phyloP scores from a whole-genome alignment of 2,888 invertebrate genomes.

The Drosophila melanosoma region DNA sequence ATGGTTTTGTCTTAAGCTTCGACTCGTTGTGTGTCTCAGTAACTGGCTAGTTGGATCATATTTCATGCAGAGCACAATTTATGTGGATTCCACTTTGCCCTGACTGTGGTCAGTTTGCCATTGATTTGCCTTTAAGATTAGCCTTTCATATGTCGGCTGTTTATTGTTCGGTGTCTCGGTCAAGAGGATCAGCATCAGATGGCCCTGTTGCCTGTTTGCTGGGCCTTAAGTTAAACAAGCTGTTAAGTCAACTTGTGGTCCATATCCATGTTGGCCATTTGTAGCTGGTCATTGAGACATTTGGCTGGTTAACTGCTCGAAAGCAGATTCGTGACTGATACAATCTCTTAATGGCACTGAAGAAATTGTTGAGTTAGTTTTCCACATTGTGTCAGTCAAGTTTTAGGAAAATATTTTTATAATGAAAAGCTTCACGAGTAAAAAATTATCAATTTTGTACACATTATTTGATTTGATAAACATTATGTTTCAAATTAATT shows the following conservation, averaged over 20 bases:
- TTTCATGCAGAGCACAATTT: slow-evolving; percentile 71
- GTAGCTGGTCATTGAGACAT: slow-evolving; percentile 16
- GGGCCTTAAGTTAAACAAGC: slow-evolving; percentile 41
- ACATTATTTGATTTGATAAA: neutral
- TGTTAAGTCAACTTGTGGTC: slow-evolving; percentile 57
- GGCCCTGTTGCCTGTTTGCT: slow-evolving; percentile 7
- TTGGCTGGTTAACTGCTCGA: slow-evolving; percentile 46
- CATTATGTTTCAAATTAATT: neutral
- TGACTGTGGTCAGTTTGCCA: slow-evolving; percentile 66
- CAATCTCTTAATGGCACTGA: neutral
- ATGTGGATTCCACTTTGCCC: slow-evolving; percentile 37
- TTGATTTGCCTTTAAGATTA: slow-evolving; percentile 76
- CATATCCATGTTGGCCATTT: slow-evolving; percentile 35
- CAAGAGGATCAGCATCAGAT: slow-evolving; percentile 43
- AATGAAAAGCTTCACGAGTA: neutral
- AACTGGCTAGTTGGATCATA: slow-evolving; percentile 58
- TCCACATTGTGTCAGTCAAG: neutral
- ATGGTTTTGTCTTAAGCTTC: slow-evolving; percentile 55
- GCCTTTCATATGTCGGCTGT: slow-evolving; percentile 58
- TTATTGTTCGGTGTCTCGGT: slow-evolving; percentile 45
- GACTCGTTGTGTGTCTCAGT: slow-evolving; percentile 9
- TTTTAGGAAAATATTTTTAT: neutral
- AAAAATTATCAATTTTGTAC: neutral
- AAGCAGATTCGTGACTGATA: slow-evolving; percentile 20
- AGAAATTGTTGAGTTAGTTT: neutral